Base-by-base conservation (phyloP, 2,888 invertebrate species). In the Saturnia japonica region DNA sequence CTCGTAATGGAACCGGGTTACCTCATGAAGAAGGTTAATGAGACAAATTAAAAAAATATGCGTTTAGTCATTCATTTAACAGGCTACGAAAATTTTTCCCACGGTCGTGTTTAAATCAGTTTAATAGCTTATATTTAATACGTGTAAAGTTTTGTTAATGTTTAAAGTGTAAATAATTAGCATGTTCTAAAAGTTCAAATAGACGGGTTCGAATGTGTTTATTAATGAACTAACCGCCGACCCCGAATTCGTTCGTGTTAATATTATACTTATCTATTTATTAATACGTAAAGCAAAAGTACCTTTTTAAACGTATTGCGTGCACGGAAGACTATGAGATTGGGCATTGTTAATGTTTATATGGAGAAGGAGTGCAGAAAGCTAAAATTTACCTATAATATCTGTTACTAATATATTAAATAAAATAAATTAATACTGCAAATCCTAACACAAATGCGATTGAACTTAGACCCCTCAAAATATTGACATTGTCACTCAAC, bases 21-120 rank as follows among this genome's bases (percentile, higher is more conserved):
- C 8, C 19, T 40, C 64, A 12, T 64, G 16, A 64, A 0, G n/a
- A 64, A 64, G 34, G 64, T 40, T 64, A 64, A 40, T 64, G 40
- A 64, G 34, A 64, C 64, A 64, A 64, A 40, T 64, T 64, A 40
- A 64, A 64, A 64, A 34, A 22, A 8, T 40, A 40, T 40, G 40
- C 40, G 19, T 64, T 64, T 64, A 64, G 11, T 64, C n/a, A 64
- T 19, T 40, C 9, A 40, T 64, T 40, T 64, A 1, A 40, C 40
- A 25, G 8, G 12, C 0, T n/a, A 64, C 64, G 64, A 64, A n/a
- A 19, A 7, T 64, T 64, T 34, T 64, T 64, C 64, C 40, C 64
- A 64, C 64, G 64, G 9, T 64, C 40, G 34, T 1, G 8, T 64
- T 64, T 40, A n/a, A 64, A 64, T 14, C 57, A 60, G 28, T 60